Evolutionary conservation across 2,113 vertebrate species (phyloP), one percentile per base, ranked within the genome.

Genomic region (Acrocephalus arundinaceus): DNA sequence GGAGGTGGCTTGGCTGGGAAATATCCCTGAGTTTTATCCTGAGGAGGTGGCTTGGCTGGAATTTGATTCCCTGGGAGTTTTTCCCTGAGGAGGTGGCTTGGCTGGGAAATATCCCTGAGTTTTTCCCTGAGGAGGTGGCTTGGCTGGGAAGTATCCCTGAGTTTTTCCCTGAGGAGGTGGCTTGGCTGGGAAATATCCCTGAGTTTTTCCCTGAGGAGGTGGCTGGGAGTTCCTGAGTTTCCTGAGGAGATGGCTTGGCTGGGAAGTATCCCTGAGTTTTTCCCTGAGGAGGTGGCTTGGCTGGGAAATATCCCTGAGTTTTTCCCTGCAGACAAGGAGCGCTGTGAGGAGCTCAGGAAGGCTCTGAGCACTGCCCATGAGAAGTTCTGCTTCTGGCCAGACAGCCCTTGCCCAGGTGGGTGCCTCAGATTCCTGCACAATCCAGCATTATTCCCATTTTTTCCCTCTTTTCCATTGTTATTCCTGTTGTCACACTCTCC

Each of bases 381-480:
- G 96, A 99, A 99, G 90, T 99, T 99, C 97, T 99, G 99, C 87
- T 99, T 99, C 94, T 99, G 99, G 99, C 99, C 99, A 6, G 99
- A 99, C 91, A 99, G 98, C 93, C 99, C 99, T 55, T 99, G 98
- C 94, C 99, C 99, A 98, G 99, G 99, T 99, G 97, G 68, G 93
- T 79, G 45, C 37, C 76, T 57, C 49, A 8, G 8, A 37, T 77
- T 22, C 33, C 72, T 35, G 35, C 61, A 70, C 16, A 17, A 39
- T 48, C n/a, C 77, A 33, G 27, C 6, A 3, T 51, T 24, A 25
- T 25, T 86, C 35, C 49, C 21, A 27, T 16, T 19, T 54, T 49
- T 20, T 19, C 1, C 8, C 23, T 22, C 27, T 2, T 74, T 87
- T 45, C 28, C 13, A 0, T 28, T 4, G 1, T 39, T 73, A 3